Percentiles rank a stretch among this genome's conserved stretches.
Conservation (phyloP, 2,113 vertebrate genomes). For the Halcyon senegalensis region DNA sequence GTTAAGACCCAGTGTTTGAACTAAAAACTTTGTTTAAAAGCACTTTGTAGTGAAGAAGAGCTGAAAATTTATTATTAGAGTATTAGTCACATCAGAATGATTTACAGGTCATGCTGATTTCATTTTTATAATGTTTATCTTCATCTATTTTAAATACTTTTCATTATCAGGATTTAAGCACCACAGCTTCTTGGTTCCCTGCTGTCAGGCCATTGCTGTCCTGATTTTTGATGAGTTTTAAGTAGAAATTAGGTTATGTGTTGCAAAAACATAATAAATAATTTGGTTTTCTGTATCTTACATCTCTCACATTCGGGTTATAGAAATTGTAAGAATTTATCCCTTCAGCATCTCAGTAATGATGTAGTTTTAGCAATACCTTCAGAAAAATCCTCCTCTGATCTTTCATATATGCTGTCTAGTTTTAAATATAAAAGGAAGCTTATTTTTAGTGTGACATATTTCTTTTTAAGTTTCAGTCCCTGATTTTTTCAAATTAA, state of each 20-base stretch:
- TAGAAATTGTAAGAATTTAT: background rate
- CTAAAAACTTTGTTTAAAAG: background rate
- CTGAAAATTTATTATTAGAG: background rate
- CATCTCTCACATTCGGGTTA: background rate
- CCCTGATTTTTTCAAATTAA: background rate
- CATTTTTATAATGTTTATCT: constrained; percentile 3
- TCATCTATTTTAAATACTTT: background rate
- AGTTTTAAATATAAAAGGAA: constrained; percentile 4
- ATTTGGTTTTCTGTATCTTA: background rate
- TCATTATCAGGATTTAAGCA: background rate
- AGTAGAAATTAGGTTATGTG: background rate
- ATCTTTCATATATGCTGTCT: constrained; percentile 3
- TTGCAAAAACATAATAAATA: constrained; percentile 37
- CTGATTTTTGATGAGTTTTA: background rate
- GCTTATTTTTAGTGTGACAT: background rate
- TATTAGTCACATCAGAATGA: background rate
- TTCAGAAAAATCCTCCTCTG: constrained; percentile 13
- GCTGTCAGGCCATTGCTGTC: background rate
- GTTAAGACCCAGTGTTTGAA: background rate
- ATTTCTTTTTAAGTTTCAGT: background rate
- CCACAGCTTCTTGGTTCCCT: background rate
- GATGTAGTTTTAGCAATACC: background rate
- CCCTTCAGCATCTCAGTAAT: background rate
- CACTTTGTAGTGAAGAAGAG: background rate
- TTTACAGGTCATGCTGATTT: background rate